Base-by-base conservation (phyloP, 2,888 invertebrate genomes). In the Eristalis intricaria region DNA sequence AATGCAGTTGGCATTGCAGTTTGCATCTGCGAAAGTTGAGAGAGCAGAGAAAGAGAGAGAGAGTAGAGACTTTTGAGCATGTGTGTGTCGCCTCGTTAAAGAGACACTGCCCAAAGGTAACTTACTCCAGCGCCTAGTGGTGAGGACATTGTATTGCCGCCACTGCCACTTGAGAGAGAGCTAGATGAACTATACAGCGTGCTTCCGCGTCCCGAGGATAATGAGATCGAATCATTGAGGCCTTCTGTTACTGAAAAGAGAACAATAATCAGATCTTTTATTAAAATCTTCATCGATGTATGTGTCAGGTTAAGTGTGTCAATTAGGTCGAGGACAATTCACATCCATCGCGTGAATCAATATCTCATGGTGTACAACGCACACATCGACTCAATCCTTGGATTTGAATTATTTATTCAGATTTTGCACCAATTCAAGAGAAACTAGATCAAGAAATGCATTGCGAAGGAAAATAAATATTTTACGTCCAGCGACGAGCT, bases 161-260 rank as follows among this genome's bases (percentile, higher is more conserved):
- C 93, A 90, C 90, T 90, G 75, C 93, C 93, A 89, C 94, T 94
- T 84, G 94, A 94, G 82, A 94, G 90, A 86, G 94, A 94, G 89
- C 94, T 94, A 63, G 94, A 94, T 89, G 94, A 94, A 89, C 94
- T 94, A 89, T 94, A 94, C 90, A 94, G 89, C 85, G 91, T 91
- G 79, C 92, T 91, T 79, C 90, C 91, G 86, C 92, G 91, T 56
- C 91, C 91, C 79, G 91, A 91, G 80, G 92, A 90, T 81, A 92
- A 90, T 38, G 92, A 92, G 85, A 90, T 90, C 69, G 91, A 90
- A 89, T 92, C 91, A 85, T 90, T 91, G 83, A 90, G 84, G 65
- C 89, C 90, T 89, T 92, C 92, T 90, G 90, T 38, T 90, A 90
- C 80, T 83, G 61, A 77, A 88, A 84, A 69, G 69, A 66, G 74